Base-by-base conservation (phyloP, 2,113 vertebrate species). In the Neotoma lepida region DNA sequence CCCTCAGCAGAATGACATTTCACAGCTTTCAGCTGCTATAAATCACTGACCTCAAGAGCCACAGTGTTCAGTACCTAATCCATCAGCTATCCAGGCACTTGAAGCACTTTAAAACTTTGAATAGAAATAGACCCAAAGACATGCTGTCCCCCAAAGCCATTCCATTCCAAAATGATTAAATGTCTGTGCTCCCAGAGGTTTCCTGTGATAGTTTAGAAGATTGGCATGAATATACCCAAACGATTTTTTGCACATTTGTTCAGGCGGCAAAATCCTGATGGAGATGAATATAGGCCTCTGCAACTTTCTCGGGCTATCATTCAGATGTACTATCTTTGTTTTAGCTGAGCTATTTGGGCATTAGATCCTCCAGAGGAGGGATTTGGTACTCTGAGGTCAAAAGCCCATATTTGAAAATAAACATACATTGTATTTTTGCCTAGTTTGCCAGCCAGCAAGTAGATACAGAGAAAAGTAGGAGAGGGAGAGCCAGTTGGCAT, bases 1-100 rank as follows among this genome's bases (percentile, higher is more conserved):
- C 56, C 93, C 80, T 95, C 93, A 87, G 66, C 49, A 84, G 90
- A 97, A 95, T 94, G 92, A 81, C 86, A 91, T 93, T 97, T 98
- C 96, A 96, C 88, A 96, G 80, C 89, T 98, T 97, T 96, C 96
- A 97, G 95, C 88, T 95, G 87, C 90, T 44, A 91, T 98, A 96
- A 97, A 87, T 96, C 96, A 96, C 96, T 94, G 89, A 64, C 71
- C 84, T 86, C 87, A 94, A 97, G 97, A 97, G 93, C 94, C 94
- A 96, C 89, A 94, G 41, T 86, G 94, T 97, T 96, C 95, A 96
- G 64, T 92, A 94, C 80, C 94, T 94, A 91, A 97, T 98, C 89
- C 76, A 95, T 97, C 97, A 97, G 94, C 88, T 54, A 94, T 39
- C 9, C 13, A 89, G 88, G 93, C 81, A 92, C 54, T 97, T 98